Base-by-base conservation (phyloP, 1,140 invertebrate genomes). In the Tetramorium parvispinum region DNA sequence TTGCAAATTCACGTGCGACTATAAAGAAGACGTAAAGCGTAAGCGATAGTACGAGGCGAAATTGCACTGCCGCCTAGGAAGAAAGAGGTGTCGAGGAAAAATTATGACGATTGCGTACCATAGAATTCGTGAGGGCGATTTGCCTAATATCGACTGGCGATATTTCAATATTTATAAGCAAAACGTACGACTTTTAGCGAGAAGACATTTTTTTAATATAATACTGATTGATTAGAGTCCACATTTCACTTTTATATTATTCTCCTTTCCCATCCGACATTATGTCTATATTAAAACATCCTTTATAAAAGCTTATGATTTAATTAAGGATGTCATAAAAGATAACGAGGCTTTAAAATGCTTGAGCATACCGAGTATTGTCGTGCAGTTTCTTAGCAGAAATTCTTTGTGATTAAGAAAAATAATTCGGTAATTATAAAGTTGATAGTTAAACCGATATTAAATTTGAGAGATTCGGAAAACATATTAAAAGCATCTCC, bases 1-100 rank as follows among this genome's bases (percentile, higher is more conserved):
- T 81, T 81, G 37, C 65, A 81, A 81, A 81, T 57, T 81, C 49
- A 55, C 55, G 3, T 24, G 16, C 78, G 37, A 53, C 16, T 24
- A 81, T 70, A 81, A 55, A 70, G 37, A 81, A 81, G 57, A 70
- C 18, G 3, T 43, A 70, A 70, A 70, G n/a, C 21, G 61, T 24
- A 10, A 32, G 16, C 49, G 46, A 49, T 55, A 55, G 4, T 43
- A 18, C 78, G 65, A 46, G 18, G 18, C 37, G 3, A 43, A 66
- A 81, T 70, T 81, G 63, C 32, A 11, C n/a, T 18, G 27, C 27
- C 27, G 24, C 51, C 51, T 24, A 24, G 49, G 37, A 70, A 79
- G 53, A 78, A 24, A 70, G 49, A n/a, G 13, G 11, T 24, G 53
- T 81, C 46, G n/a, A 27, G 21, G 21, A 21, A 55, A 24, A 81